Evolutionary conservation across 2,113 vertebrate genomes (phyloP).

Genomic region (Epinephelus fuscoguttatus): DNA sequence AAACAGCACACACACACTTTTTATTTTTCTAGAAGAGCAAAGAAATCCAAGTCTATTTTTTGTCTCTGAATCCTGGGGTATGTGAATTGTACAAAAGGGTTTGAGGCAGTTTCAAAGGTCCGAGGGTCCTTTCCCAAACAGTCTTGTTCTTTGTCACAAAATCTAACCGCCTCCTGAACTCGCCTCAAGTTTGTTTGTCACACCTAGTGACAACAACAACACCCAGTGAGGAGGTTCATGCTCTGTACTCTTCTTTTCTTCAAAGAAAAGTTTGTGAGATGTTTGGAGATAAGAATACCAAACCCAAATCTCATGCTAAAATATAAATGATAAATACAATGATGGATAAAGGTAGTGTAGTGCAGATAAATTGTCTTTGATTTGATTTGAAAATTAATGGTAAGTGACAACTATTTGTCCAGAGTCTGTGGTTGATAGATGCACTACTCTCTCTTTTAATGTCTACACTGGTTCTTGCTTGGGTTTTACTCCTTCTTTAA

Average conservation of each 20-base stretch:
- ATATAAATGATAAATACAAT: background rate
- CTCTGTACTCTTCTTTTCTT: background rate
- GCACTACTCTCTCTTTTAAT: background rate
- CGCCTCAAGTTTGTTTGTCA: background rate
- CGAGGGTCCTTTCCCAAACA: slow-evolving; percentile 4
- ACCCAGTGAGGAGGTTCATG: background rate
- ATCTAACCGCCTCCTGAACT: background rate
- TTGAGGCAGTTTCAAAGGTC: background rate
- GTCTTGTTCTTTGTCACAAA: slow-evolving; percentile 11
- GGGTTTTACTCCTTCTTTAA: too few species aligned
- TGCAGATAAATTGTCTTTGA: background rate
- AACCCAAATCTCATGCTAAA: background rate
- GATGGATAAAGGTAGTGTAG: background rate
- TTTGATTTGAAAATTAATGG: background rate
- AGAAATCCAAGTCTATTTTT: background rate
- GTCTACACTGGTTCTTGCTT: too few species aligned
- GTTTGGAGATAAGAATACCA: background rate
- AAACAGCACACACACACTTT: background rate
- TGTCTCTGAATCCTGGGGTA: slow-evolving; percentile 11
- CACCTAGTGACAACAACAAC: background rate
- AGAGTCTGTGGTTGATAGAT: background rate
- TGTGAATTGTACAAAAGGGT: background rate
- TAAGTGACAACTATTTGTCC: slow-evolving; percentile 2
- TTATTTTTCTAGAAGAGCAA: background rate
- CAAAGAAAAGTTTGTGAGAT: background rate